These are phyloP conservation scores for Epizoanthus ramosus DNA, from an alignment of 92 coral and sea anemone species.

Conservation along the genomic window DNA sequence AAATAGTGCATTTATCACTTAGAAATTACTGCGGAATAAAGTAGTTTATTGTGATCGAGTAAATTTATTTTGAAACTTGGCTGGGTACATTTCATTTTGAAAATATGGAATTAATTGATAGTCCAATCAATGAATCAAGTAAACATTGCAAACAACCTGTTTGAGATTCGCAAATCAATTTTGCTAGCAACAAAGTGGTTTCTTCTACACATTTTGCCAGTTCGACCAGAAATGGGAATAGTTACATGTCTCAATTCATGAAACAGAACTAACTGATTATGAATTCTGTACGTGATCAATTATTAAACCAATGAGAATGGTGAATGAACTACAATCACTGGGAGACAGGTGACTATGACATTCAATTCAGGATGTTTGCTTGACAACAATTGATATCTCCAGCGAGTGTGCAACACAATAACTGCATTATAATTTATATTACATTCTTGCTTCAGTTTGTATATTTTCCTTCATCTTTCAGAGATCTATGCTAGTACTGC, in stretches of 20 bases:
- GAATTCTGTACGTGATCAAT: neutral
- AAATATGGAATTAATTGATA: neutral
- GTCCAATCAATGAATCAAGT: no score
- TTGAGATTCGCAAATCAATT: no score
- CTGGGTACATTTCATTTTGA: neutral
- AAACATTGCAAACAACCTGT: no score
- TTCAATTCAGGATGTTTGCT: neutral
- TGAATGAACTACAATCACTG: neutral
- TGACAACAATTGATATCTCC: no score
- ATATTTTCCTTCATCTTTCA: no score
- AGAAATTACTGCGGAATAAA: neutral
- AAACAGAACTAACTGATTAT: neutral
- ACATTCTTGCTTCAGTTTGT: no score
- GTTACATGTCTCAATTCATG: no score
- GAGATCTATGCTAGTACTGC: no score
- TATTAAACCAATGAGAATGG: neutral
- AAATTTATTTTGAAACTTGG: neutral
- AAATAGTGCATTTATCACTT: no score
- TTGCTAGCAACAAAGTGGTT: no score
- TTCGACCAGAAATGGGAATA: no score
- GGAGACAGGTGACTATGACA: neutral
- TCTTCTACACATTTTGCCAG: no score
- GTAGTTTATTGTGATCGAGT: neutral
- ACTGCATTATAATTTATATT: neutral
- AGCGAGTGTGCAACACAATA: neutral